Base-by-base conservation (phyloP, 2,113 vertebrate genomes). In the Riparia riparia region DNA sequence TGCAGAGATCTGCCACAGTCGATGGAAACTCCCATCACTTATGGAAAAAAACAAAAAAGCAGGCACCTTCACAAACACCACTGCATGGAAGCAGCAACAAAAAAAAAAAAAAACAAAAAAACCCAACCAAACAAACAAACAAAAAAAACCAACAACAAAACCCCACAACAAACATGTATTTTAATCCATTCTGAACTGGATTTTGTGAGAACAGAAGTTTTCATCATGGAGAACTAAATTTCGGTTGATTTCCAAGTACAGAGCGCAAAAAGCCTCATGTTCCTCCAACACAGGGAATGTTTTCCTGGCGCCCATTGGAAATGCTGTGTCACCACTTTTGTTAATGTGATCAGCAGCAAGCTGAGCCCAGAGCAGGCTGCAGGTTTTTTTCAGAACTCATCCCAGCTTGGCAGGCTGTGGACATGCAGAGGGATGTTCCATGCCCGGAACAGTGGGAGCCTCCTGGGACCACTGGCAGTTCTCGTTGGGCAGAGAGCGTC, bases 401-500 rank as follows among this genome's bases (percentile, higher is more conserved):
- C 50, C 20, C 56, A 44, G 57, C 56, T 79, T 95, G 89, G 83
- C 86, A 86, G 61, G 56, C 53, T 71, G 5, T n/a, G 65, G 63
- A 31, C 37, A 84, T 32, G n/a, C 0, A 1, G 41, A 64, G 82
- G 60, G 44, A 14, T 18, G 41, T 42, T 65, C 31, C 2, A 14
- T 1, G 68, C 31, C 71, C 68, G 45, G 28, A 45, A 8, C 13
- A 34, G 51, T 4, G 22, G 50, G 50, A 45, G 11, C 47, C 32
- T 86, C 31, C 37, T 73, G 25, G 24, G 42, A 12, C 7, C 57
- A 9, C 12, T 17, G 31, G 32, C 49, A 64, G 82, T 25, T 64
- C 5, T 12, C 31, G 66, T 37, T 74, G 0, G 0, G 42, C 69
- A 54, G 25, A 74, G 42, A 47, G 29, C 4, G 0, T 41, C 0